phyloP scores from a whole-genome alignment of 2,888 invertebrate species.

The Zygogramma bicolorata region DNA sequence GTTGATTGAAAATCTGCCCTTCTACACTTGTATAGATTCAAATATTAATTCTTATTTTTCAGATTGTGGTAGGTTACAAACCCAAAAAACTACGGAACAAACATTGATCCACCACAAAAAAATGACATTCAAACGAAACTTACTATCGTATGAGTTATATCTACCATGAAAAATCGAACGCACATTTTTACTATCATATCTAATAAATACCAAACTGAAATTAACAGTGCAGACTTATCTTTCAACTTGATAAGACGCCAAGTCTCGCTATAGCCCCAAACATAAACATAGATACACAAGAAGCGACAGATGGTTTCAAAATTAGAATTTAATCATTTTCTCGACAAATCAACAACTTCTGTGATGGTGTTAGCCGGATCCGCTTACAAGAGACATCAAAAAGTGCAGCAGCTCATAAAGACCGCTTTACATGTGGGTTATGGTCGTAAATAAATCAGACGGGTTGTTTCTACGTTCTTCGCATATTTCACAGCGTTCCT shows the following conservation, averaged over 20 bases:
- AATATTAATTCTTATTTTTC: too few relatives aligned
- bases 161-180: too few relatives aligned
- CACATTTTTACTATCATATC: too few relatives aligned
- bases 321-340: not conserved
- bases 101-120: too few relatives aligned
- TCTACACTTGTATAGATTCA: too few relatives aligned
- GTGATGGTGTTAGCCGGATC: not conserved
- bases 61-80: too few relatives aligned
- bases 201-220: not conserved
- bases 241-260: not conserved
- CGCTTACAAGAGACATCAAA: not conserved
- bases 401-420: constrained; percentile 12
- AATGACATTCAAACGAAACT: too few relatives aligned
- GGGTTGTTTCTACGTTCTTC: not conserved
- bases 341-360: constrained; percentile 4
- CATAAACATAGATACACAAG: not conserved
- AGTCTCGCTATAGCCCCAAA: not conserved
- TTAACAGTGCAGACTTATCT: not conserved
- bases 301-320: constrained; percentile 4
- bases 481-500: not conserved
- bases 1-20: too few relatives aligned
- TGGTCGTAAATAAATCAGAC: constrained; percentile 8
- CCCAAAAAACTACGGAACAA: too few relatives aligned
- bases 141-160: too few relatives aligned
- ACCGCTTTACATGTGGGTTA: constrained; percentile 1